A percentile compares a stretch with the other conserved stretches of the same genome.
These are phyloP conservation scores for Epinotia nisella DNA, from an alignment of 2,888 invertebrate genomes.

Conservation along the genomic window DNA sequence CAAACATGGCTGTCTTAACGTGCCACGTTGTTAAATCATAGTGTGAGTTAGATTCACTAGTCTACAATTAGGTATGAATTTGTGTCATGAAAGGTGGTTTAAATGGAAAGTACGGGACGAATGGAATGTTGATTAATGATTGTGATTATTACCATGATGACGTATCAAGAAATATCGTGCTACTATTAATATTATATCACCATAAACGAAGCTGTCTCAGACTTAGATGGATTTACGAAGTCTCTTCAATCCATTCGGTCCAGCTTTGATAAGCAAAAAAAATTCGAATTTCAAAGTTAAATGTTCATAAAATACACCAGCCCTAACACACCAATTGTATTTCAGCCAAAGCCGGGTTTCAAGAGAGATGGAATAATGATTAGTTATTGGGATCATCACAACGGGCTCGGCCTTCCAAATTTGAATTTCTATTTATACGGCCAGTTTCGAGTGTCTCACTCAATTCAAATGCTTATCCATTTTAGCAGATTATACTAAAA, in stretches of 20 bases:
- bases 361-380: constrained; percentile 45
- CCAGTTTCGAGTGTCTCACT: constrained; percentile 40
- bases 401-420: constrained; percentile 45
- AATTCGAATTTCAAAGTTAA: background rate
- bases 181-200: too few relatives aligned
- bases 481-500: constrained; percentile 43
- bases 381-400: constrained; percentile 47
- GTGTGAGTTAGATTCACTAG: background rate
- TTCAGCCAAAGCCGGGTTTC: constrained; percentile 28
- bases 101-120: background rate
- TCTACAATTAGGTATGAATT: background rate
- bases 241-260: too few relatives aligned
- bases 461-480: constrained; percentile 44
- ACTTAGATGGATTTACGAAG: background rate
- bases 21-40: background rate
- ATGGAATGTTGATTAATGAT: background rate
- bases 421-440: constrained; percentile 47
- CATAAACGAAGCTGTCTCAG: background rate
- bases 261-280: background rate
- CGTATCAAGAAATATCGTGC: too few relatives aligned
- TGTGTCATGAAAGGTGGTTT: background rate
- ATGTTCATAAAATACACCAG: background rate
- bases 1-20: constrained; percentile 38
- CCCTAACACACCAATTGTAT: constrained; percentile 14
- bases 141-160: too few relatives aligned